These are phyloP conservation scores for Tetranychus cinnabarinus DNA, from an alignment of 1,140 invertebrate species.

Conservation along the genomic window DNA sequence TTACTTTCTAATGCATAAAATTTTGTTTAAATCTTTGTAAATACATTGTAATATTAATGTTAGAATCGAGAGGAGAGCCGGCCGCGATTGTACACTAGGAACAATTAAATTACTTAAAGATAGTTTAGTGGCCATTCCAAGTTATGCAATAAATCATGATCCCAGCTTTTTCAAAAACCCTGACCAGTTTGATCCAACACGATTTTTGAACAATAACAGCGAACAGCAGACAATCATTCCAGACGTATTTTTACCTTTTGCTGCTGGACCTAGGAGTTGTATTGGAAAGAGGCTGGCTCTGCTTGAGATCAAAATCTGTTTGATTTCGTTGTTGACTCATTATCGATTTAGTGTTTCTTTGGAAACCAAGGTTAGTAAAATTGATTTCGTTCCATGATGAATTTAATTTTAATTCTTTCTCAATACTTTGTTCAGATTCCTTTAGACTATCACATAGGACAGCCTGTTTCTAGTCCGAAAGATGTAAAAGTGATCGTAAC, in stretches of 20 bases:
- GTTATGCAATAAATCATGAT: slow-evolving; percentile 36
- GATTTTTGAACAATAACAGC: slow-evolving; percentile 19
- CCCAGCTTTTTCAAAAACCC: slow-evolving; percentile 35
- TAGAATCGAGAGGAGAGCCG: neutral
- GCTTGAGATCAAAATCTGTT: slow-evolving; percentile 27
- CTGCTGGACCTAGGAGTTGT: slow-evolving; percentile 21
- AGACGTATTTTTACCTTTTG: slow-evolving; percentile 22
- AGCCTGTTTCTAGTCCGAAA: neutral
- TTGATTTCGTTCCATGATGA: neutral
- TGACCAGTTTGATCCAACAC: slow-evolving; percentile 40
- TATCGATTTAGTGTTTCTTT: slow-evolving; percentile 6
- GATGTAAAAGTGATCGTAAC: neutral
- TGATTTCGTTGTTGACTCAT: slow-evolving; percentile 20
- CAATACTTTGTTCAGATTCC: neutral
- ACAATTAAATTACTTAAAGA: slow-evolving; percentile 22
- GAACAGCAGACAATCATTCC: slow-evolving; percentile 16
- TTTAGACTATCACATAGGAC: neutral
- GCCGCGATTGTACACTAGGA: neutral
- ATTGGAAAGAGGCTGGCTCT: slow-evolving; percentile 30
- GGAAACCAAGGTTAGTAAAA: neutral
- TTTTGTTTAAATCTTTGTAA: neutral
- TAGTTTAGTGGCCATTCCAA: slow-evolving; percentile 31
- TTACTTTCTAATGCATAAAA: neutral
- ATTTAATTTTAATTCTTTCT: neutral
- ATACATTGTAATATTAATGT: neutral